Conservation (phyloP, 2,888 invertebrate species). For the Epistrophe eligans region DNA sequence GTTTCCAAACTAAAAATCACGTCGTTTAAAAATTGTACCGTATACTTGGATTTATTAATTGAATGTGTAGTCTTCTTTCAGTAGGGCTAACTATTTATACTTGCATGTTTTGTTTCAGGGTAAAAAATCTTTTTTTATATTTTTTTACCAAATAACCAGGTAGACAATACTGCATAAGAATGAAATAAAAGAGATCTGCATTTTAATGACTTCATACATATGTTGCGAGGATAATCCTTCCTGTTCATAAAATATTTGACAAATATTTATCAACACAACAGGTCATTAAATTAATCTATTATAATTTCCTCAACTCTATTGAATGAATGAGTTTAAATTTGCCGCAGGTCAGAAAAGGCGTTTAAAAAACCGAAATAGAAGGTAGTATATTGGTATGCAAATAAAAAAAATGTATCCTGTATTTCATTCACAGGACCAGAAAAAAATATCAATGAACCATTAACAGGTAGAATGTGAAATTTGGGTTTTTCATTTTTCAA, state of each 20-base stretch:
- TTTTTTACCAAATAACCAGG: not conserved
- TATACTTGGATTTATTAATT: not conserved
- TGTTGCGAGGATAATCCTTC: not conserved
- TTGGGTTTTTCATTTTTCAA: not conserved
- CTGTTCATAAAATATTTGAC: slow-evolving; percentile 20
- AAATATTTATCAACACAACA: slow-evolving; percentile 29
- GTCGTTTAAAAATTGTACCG: not conserved
- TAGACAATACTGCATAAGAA: not conserved
- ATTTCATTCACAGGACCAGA: not conserved
- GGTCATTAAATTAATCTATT: not conserved
- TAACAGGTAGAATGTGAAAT: not conserved
- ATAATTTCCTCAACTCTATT: not conserved
- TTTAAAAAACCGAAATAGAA: not conserved
- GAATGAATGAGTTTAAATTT: not conserved
- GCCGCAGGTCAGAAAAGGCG: not conserved
- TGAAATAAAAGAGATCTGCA: not conserved
- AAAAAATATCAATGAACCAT: not conserved
- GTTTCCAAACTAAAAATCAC: not conserved
- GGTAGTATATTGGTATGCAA: not conserved
- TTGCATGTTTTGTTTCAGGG: not conserved
- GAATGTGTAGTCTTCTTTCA: not conserved
- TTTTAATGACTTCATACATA: not conserved
- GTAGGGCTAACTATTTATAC: slow-evolving; percentile 12
- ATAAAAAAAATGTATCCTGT: not conserved
- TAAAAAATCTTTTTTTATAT: not conserved